These are phyloP conservation scores for Oxyura jamaicensis DNA, from an alignment of 2,113 vertebrate species.

Conservation along the genomic window DNA sequence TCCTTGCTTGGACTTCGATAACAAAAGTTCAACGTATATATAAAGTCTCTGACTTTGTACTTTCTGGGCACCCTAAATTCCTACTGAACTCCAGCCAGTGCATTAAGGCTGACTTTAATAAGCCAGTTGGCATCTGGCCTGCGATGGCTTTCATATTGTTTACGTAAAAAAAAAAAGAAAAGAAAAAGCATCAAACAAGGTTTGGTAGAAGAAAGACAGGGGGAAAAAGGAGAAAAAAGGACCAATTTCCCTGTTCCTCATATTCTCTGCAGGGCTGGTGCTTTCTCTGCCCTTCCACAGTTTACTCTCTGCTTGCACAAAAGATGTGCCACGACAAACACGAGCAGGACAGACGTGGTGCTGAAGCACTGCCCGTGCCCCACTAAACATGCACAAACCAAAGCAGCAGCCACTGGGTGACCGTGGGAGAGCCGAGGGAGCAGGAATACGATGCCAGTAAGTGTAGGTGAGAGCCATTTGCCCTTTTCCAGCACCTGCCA, in stretches of 20 bases:
- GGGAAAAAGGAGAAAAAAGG: background rate
- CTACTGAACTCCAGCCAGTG: background rate
- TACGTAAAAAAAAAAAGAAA: background rate
- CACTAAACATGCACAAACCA: rapidly evolving
- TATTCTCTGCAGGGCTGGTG: background rate
- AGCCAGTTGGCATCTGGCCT: background rate
- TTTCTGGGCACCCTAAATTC: background rate
- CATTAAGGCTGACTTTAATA: background rate
- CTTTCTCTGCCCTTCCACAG: background rate
- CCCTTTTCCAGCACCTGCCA: background rate
- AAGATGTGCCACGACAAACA: background rate
- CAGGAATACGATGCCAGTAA: background rate
- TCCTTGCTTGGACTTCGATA: background rate
- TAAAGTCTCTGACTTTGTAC: background rate
- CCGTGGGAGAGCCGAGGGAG: background rate
- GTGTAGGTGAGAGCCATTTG: background rate
- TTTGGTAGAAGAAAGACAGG: background rate
- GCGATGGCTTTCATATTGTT: background rate
- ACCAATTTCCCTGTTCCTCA: background rate
- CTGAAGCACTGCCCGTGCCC: background rate
- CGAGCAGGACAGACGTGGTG: background rate
- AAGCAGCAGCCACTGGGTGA: background rate
- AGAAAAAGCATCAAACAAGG: background rate
- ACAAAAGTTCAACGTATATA: background rate
- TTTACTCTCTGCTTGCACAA: background rate